Percentiles rank a stretch among this genome's conserved stretches.
These are phyloP conservation scores for Pseudopipra pipra DNA, from an alignment of 2,113 vertebrate species.

Conservation along the genomic window DNA sequence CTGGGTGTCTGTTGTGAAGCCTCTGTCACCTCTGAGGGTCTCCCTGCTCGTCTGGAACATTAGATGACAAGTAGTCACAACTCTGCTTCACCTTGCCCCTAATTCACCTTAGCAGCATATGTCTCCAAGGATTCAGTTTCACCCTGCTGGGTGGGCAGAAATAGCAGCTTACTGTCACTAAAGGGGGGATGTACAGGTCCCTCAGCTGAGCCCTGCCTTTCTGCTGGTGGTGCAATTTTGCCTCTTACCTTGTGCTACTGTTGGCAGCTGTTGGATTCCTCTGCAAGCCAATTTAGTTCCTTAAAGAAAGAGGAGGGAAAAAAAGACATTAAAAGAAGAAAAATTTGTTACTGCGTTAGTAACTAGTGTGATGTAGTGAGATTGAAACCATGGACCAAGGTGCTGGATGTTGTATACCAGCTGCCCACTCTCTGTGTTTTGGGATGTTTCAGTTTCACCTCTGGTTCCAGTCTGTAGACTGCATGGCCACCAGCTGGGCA, in stretches of 20 bases:
- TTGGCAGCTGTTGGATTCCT: background rate
- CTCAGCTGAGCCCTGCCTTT: background rate
- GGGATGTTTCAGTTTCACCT: background rate
- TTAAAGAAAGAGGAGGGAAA: background rate
- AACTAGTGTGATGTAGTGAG: background rate
- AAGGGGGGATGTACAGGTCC: conserved; percentile 16
- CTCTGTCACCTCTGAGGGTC: background rate
- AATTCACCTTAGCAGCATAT: conserved; percentile 43
- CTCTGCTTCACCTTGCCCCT: conserved; percentile 51
- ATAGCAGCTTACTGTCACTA: conserved; percentile 38
- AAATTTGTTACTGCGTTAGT: background rate
- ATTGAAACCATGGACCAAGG: background rate
- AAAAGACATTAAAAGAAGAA: background rate
- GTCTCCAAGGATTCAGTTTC: conserved; percentile 48
- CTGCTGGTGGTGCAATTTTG: background rate
- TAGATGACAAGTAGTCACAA: background rate
- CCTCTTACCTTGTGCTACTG: background rate
- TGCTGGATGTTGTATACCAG: background rate
- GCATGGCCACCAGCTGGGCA: background rate
- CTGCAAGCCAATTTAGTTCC: background rate
- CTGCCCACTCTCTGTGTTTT: background rate
- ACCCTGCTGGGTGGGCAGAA: conserved; percentile 15
- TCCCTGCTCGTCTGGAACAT: background rate
- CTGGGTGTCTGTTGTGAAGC: background rate
- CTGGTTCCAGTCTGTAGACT: background rate